phyloP scores from a whole-genome alignment of 2,888 invertebrate species.

The Coenonympha glycerion region DNA sequence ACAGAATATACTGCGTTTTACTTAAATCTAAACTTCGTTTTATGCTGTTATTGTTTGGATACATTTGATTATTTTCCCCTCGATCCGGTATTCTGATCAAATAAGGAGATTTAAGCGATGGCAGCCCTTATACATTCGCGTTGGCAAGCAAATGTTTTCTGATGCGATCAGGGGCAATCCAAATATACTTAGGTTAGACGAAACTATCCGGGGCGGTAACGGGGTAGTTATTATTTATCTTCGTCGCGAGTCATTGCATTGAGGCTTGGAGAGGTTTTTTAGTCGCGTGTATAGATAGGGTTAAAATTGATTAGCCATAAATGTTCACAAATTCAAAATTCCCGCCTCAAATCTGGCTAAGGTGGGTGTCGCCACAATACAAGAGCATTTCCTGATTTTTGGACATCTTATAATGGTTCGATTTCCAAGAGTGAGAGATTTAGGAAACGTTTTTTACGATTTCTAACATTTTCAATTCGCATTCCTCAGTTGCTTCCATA shows the following conservation, averaged over 20 bases:
- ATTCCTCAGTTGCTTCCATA: too few species aligned
- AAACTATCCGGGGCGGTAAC: background rate
- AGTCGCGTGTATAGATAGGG: background rate
- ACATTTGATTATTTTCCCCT: background rate
- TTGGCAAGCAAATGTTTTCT: background rate
- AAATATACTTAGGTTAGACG: conserved; percentile 1
- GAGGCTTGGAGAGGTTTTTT: background rate
- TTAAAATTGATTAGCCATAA: background rate
- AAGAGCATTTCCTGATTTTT: too few species aligned
- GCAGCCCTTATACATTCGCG: background rate
- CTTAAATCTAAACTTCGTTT: background rate
- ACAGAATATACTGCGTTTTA: background rate
- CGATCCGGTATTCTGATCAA: background rate
- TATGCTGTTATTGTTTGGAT: background rate
- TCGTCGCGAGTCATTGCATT: background rate
- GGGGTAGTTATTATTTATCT: background rate
- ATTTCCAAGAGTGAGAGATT: too few species aligned
- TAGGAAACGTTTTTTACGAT: too few species aligned
- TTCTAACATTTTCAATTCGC: too few species aligned
- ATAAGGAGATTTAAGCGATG: background rate
- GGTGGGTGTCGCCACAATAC: too few species aligned
- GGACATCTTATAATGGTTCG: too few species aligned
- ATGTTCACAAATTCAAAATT: background rate
- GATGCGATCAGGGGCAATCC: background rate
- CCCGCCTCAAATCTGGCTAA: too few species aligned